Evolutionary conservation across 2,797 vertebrate species (phyloP), one percentile per base, ranked within the genome.

Genomic region (Propithecus deckenii): DNA sequence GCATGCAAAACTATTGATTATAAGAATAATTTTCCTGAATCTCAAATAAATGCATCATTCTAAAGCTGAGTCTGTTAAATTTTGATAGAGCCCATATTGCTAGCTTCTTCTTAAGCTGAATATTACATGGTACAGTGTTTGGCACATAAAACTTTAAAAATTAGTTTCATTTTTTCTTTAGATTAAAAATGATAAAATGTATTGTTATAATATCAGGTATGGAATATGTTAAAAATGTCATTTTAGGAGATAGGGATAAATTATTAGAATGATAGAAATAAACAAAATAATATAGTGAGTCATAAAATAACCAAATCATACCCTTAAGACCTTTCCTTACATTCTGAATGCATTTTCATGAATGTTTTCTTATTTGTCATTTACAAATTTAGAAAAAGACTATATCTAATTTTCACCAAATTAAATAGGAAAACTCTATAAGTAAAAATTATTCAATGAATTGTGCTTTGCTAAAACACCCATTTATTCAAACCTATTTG

Each of bases 381-480:
- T 91, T 78, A 10, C 57, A 92, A 86, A 67, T 30, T 85, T 78
- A 63, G 15, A 46, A 69, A 88, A 86, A 7, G 13, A 50, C 15
- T 52, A 8, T 10, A 55, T 76, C 8, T 46, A 65, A 57, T 55
- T 59, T 92, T 86, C 1, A 15, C 30, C 1, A 65, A 86, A 55
- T 85, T 63, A 32, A 52, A 88, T 46, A 50, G 7, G 3, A 74
- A 14, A 55, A 59, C 3, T 30, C 0, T 89, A 14, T 67, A 35
- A 59, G 10, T 3, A 91, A 89, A 90, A 89, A 22, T 22, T 57
- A 55, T 32, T 63, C 22, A 84, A 41, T 71, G 25, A 76, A 76
- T 46, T 96, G 13, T 52, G 28, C 7, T 97, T 93, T 59, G 10
- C 3, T 28, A 15, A 96, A 95, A 83, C 1, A 75, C 2, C 76